These are phyloP conservation scores for Epiblema foenella DNA, from an alignment of 2,888 invertebrate species.

Conservation along the genomic window DNA sequence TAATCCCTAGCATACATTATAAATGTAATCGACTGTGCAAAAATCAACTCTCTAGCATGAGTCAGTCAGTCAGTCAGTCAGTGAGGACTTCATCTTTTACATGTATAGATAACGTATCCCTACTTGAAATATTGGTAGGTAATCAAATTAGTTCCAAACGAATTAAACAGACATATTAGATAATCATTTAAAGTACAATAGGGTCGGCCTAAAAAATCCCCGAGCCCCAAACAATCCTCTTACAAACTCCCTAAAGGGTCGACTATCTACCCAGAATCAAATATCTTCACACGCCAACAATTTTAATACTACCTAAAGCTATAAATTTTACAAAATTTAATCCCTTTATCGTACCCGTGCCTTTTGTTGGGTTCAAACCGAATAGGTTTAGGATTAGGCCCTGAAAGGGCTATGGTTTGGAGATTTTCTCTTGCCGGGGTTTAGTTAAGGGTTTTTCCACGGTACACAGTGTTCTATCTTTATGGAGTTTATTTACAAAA, in stretches of 20 bases:
- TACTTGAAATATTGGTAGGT: not conserved
- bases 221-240: conserved; percentile 30
- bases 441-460: conserved; percentile 5
- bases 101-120: not conserved
- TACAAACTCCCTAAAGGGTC: conserved; percentile 36
- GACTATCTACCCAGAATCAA: conserved; percentile 48
- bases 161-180: conserved; percentile 20
- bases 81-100: too few species aligned
- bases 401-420: conserved; percentile 55
- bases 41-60: too few species aligned
- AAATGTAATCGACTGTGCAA: too few species aligned
- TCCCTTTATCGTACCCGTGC: conserved; percentile 73
- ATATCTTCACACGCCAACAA: conserved; percentile 56
- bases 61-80: too few species aligned
- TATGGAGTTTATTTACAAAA: not conserved
- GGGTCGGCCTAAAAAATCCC: conserved; percentile 19
- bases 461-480: not conserved
- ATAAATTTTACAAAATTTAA: conserved; percentile 78
- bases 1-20: too few species aligned
- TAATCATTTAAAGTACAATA: conserved; percentile 19
- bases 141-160: conserved; percentile 7
- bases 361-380: conserved; percentile 61
- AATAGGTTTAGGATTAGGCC: conserved; percentile 61
- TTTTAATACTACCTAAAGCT: conserved; percentile 57
- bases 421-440: conserved; percentile 28